These are phyloP conservation scores for Ptiloglossa arizonensis DNA, from an alignment of 1,140 invertebrate genomes.

Conservation along the genomic window DNA sequence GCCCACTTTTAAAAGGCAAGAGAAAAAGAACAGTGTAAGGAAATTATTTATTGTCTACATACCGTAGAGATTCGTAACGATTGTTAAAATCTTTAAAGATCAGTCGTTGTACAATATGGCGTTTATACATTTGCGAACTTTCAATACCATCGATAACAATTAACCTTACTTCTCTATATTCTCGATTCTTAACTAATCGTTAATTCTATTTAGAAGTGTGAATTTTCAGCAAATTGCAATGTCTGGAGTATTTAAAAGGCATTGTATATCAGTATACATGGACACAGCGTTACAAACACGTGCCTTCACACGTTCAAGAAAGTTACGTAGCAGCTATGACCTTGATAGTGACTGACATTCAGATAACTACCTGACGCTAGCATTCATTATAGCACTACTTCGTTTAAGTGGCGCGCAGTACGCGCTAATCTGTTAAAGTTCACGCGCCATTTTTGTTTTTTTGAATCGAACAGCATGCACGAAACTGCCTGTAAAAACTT, in stretches of 20 bases:
- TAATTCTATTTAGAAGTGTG: no score
- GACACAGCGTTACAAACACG: conserved; percentile 13
- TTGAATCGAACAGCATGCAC: not conserved
- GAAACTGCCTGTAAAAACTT: no score
- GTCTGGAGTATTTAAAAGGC: not conserved
- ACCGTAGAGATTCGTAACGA: no score
- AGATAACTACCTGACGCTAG: conserved; percentile 31
- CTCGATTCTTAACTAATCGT: no score
- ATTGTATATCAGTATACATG: not conserved
- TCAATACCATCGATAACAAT: no score
- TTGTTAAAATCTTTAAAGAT: no score
- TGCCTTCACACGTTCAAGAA: conserved; percentile 10
- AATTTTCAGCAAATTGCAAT: not conserved
- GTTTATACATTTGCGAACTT: no score
- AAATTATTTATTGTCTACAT: no score
- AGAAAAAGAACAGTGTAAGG: no score
- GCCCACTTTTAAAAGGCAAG: no score
- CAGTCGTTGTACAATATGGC: no score
- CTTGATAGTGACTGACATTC: conserved; percentile 44
- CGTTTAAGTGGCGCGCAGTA: not conserved
- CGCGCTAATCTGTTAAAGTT: not conserved
- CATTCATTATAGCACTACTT: conserved; percentile 24
- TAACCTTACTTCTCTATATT: no score
- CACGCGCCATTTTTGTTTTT: not conserved
- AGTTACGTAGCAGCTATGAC: conserved; percentile 35